These are phyloP conservation scores for Gouania willdenowi DNA, from an alignment of 2,797 vertebrate species.

Conservation along the genomic window DNA sequence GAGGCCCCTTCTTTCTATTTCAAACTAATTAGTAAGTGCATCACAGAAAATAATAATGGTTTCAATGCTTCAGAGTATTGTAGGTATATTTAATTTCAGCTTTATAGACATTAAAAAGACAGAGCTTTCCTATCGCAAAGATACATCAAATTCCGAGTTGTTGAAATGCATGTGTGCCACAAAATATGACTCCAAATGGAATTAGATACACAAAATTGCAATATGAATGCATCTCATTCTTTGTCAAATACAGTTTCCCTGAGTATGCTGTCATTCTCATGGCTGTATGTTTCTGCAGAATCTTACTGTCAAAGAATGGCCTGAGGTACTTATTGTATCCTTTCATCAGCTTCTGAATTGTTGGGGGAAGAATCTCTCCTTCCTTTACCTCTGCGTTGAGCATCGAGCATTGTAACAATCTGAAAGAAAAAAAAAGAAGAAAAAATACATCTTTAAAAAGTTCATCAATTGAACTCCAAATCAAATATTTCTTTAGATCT, in stretches of 20 bases:
- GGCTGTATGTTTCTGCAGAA: conserved; percentile 39
- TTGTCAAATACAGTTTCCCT: conserved; percentile 28
- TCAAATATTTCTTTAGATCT: no score
- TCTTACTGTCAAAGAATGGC: conserved; percentile 89
- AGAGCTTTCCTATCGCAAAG: neutral
- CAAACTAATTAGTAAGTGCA: conserved; percentile 6
- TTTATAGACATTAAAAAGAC: neutral
- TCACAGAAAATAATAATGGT: neutral
- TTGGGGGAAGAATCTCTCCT: conserved; percentile 85
- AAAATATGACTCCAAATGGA: conserved; percentile 16
- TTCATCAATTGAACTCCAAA: no score
- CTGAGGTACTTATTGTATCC: conserved; percentile 94
- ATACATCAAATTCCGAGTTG: conserved; percentile 3
- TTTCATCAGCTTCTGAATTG: conserved; percentile 90
- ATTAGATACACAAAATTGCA: conserved; percentile 5
- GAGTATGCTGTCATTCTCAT: conserved; percentile 27
- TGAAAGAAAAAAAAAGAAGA: conserved; percentile 47
- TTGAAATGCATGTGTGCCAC: conserved; percentile 20
- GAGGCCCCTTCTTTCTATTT: neutral
- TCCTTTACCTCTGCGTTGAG: conserved; percentile 76
- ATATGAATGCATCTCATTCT: conserved; percentile 5
- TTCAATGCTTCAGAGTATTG: neutral
- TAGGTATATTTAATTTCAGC: neutral
- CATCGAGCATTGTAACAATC: conserved; percentile 72
- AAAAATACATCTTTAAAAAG: no score